Percentiles rank a stretch among this genome's conserved stretches.
Conservation (phyloP, 1,140 invertebrate genomes). For the Leptinotarsa lineolata region DNA sequence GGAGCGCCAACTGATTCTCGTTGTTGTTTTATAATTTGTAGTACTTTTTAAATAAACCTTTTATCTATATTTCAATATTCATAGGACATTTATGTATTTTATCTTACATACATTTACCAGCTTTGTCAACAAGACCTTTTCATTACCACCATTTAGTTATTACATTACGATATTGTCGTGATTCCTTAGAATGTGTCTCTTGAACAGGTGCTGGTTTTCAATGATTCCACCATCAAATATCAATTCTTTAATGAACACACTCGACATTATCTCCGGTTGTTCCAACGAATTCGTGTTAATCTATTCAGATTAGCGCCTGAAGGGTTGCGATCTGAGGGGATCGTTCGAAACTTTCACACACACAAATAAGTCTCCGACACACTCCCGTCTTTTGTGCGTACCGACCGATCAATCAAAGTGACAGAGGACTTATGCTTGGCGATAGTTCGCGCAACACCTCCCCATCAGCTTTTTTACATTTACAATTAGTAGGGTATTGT, state of each 20-base stretch:
- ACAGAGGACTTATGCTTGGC: background rate
- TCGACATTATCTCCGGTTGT: conserved; percentile 1
- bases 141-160: no score
- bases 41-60: no score
- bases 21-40: no score
- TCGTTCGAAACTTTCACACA: conserved; percentile 7
- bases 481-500: conserved; percentile 6
- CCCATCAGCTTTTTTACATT: conserved; percentile 3
- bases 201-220: no score
- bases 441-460: background rate
- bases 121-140: no score
- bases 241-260: background rate
- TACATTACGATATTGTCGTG: no score
- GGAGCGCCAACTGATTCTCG: no score
- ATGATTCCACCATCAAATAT: background rate
- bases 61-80: no score
- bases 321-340: conserved; percentile 4
- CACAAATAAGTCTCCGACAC: background rate
- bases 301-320: conserved; percentile 2
- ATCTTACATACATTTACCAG: no score
- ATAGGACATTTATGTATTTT: no score
- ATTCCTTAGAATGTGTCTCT: no score
- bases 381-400: background rate
- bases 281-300: background rate
- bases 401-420: conserved; percentile 2